Percentiles rank a stretch among this genome's conserved stretches.
Conservation (phyloP, 1,140 invertebrate genomes). For the Druon quercuslanigerum region DNA sequence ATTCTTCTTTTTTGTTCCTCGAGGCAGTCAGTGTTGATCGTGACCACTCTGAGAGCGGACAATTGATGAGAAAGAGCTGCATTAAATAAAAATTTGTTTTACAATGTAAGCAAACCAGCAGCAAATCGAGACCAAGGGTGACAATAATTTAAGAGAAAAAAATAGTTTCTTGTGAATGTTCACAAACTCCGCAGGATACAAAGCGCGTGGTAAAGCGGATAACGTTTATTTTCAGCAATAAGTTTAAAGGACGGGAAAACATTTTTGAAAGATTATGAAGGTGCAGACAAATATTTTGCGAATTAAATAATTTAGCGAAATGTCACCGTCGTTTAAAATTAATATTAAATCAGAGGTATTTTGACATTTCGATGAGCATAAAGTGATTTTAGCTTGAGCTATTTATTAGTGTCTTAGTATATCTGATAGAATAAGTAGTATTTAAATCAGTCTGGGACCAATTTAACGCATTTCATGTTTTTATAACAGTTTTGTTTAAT, state of each 20-base stretch:
- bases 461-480: background rate
- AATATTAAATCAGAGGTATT: slow-evolving; percentile 15
- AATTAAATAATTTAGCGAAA: background rate
- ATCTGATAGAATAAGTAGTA: background rate
- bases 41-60: slow-evolving; percentile 9
- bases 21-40: slow-evolving; percentile 9
- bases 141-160: background rate
- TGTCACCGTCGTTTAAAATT: background rate
- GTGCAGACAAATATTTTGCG: background rate
- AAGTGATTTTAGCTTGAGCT: slow-evolving; percentile 5
- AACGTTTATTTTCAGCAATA: slow-evolving; percentile 1
- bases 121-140: background rate
- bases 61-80: slow-evolving; percentile 22
- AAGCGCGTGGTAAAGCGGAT: background rate
- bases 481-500: too few species aligned
- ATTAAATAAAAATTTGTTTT: slow-evolving; percentile 8
- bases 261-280: slow-evolving; percentile 5
- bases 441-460: slow-evolving; percentile 18
- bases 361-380: background rate
- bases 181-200: background rate
- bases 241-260: background rate
- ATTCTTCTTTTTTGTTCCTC: background rate
- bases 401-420: background rate
- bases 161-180: background rate
- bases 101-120: background rate